Conservation (phyloP, 2,888 invertebrate genomes). For the Shargacucullia verbasci region DNA sequence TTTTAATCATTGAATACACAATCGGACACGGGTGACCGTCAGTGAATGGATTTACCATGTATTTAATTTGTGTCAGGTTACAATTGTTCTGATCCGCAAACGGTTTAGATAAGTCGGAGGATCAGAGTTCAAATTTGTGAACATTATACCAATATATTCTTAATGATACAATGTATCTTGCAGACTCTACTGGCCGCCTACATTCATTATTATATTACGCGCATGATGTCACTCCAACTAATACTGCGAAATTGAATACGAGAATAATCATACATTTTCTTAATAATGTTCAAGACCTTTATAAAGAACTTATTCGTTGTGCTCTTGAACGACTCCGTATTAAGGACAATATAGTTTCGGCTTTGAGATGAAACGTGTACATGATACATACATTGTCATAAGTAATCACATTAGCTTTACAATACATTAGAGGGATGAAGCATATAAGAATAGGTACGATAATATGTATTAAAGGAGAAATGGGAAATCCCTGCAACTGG, state of each 20-base stretch:
- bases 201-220: slow-evolving; percentile 35
- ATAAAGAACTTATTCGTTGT: slow-evolving; percentile 23
- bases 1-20: too few species aligned
- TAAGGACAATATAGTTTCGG: slow-evolving; percentile 22
- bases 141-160: too few species aligned
- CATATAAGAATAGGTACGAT: not conserved
- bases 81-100: too few species aligned
- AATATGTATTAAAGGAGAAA: too few species aligned
- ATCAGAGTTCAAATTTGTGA: too few species aligned
- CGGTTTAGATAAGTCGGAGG: too few species aligned
- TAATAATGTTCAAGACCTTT: slow-evolving; percentile 15
- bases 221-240: slow-evolving; percentile 45
- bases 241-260: slow-evolving; percentile 36
- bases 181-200: slow-evolving; percentile 16
- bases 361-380: slow-evolving; percentile 7
- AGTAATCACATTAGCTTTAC: slow-evolving; percentile 33
- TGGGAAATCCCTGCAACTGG: too few species aligned
- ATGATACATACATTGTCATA: slow-evolving; percentile 8
- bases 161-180: too few species aligned
- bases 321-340: slow-evolving; percentile 19
- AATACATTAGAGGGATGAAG: slow-evolving; percentile 3
- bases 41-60: too few species aligned
- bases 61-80: too few species aligned
- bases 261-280: slow-evolving; percentile 8
- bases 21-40: too few species aligned